Base-by-base conservation (phyloP, 2,888 invertebrate genomes). In the Proisotoma minuta region DNA sequence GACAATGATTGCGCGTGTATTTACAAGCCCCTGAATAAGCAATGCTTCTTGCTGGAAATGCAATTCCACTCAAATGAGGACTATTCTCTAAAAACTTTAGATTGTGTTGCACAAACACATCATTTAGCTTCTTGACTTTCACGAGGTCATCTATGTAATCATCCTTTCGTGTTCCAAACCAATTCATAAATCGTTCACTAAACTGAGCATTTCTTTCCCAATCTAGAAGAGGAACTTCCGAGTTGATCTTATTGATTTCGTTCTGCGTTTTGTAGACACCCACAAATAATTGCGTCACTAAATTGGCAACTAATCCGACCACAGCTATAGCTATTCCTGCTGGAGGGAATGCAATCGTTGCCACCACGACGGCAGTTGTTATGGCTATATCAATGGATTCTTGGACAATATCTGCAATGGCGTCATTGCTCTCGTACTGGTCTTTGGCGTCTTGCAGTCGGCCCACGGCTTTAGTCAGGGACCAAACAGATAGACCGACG, bases 331-430 rank as follows among this genome's bases (percentile, higher is more conserved):
- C 1, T 0, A 65, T 62, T 5, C 62, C 67, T 1, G 40, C 34
- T 2, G 60, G 62, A 29, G 67, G 65, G 53, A 64, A 64, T 2
- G 28, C 58, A 12, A 62, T 3, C 1, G 65, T 56, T 2, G 53
- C 18, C 1, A 39, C 59, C 4, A 47, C 29, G 3, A 51, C 60
- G 1, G 50, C 40, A 3, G 48, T 27, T 1, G 62, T 59, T 3
- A 65, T 53, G 1, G 56, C 62, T 23, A 69, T 66, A 27, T 59
- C 62, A 4, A 69, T n/a, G 0, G 63, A 51, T 1, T 51, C 58
- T 8, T 29, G 12, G 1, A 66, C 66, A 50, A 69, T 66, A 28
- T 66, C 62, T 12, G 63, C 63, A 15, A 69, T 62, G 8, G 68
- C 68, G 49, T 66, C 68, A 49, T 63, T 62, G 15, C 49, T 49